These are phyloP conservation scores for Euzophera pinguis DNA, from an alignment of 2,888 invertebrate genomes.

Conservation along the genomic window DNA sequence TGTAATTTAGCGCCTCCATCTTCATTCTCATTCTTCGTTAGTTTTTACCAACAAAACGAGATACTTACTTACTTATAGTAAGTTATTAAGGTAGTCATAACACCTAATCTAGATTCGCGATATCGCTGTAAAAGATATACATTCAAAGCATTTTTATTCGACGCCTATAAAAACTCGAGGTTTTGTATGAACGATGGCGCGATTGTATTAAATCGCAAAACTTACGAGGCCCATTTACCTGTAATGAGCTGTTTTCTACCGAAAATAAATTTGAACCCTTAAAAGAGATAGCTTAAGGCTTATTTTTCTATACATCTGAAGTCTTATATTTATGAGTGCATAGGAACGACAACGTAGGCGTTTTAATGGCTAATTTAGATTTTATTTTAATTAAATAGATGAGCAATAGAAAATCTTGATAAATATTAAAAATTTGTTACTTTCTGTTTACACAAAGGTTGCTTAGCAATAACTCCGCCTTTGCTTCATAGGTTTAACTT, in stretches of 20 bases:
- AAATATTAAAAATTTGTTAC: too few relatives aligned
- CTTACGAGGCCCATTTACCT: slow-evolving; percentile 23
- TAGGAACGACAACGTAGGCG: slow-evolving; percentile 6
- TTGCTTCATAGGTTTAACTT: too few relatives aligned
- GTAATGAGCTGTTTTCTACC: slow-evolving; percentile 19
- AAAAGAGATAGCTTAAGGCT: background rate
- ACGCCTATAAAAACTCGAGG: slow-evolving; percentile 18
- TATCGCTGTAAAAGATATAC: background rate
- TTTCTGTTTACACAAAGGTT: too few relatives aligned
- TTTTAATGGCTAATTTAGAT: slow-evolving; percentile 9
- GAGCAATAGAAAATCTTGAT: background rate
- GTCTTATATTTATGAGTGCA: slow-evolving; percentile 1
- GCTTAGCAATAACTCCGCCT: too few relatives aligned
- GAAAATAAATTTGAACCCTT: background rate
- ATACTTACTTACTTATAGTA: too few relatives aligned
- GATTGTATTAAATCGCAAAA: slow-evolving; percentile 22
- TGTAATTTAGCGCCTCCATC: too few relatives aligned
- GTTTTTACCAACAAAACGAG: too few relatives aligned
- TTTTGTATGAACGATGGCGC: slow-evolving; percentile 21
- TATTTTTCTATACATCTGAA: background rate
- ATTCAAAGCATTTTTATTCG: background rate
- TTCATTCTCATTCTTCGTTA: too few relatives aligned
- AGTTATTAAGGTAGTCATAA: too few relatives aligned
- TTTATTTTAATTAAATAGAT: slow-evolving; percentile 4
- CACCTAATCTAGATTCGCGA: background rate